Evolutionary conservation across 2,113 vertebrate species (phyloP).

Genomic region (Acrocephalus kingi): DNA sequence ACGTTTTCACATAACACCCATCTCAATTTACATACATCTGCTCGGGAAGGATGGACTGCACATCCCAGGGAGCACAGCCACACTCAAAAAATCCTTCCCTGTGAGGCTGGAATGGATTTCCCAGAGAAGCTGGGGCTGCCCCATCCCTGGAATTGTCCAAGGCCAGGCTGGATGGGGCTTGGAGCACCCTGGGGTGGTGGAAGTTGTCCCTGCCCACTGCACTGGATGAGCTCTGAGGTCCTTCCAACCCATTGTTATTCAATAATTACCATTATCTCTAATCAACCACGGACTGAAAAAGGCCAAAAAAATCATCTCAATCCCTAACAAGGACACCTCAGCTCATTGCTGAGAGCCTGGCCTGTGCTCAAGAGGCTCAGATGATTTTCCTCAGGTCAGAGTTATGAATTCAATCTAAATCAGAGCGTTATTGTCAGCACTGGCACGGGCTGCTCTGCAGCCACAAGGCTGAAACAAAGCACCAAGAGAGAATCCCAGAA

Average conservation of each 20-base stretch:
- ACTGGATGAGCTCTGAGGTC: background rate
- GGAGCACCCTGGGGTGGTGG: rapidly evolving
- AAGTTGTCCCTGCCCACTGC: background rate
- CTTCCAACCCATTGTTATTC: background rate
- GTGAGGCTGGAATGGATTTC: background rate
- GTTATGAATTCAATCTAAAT: background rate
- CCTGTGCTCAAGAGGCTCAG: background rate
- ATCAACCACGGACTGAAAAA: background rate
- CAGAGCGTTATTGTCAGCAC: background rate
- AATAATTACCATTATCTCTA: background rate
- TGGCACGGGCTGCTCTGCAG: rapidly evolving
- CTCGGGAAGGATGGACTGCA: background rate
- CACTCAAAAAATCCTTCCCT: background rate
- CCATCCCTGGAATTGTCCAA: background rate
- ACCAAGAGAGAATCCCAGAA: too few relatives aligned
- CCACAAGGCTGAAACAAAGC: background rate
- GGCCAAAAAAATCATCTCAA: background rate
- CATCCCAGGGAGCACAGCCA: background rate
- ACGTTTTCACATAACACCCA: slow-evolving; percentile 11
- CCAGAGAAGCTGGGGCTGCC: background rate
- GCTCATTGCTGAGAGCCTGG: background rate
- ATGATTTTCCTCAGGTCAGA: background rate
- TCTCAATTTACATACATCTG: background rate
- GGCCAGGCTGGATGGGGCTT: rapidly evolving
- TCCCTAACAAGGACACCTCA: background rate